These are phyloP conservation scores for Teleogryllus occipitalis DNA, from an alignment of 1,140 invertebrate genomes.

Conservation along the genomic window DNA sequence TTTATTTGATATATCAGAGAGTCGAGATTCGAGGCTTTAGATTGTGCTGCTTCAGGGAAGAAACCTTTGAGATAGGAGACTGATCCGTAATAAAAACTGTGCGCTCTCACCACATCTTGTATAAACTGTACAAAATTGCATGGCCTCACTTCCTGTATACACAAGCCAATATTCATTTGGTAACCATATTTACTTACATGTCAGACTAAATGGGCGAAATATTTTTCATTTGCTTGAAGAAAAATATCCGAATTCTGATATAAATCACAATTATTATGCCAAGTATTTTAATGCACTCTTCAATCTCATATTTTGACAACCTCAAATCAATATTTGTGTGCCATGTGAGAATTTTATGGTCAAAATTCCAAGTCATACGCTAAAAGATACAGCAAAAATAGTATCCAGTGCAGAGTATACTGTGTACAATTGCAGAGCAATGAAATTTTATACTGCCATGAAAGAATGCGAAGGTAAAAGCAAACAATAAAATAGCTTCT, in stretches of 20 bases:
- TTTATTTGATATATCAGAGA: conserved; percentile 13
- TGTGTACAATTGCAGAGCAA: conserved; percentile 8
- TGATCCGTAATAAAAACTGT: neutral
- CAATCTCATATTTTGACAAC: conserved; percentile 10
- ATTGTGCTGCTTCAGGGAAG: conserved; percentile 8
- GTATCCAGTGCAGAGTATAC: neutral
- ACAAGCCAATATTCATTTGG: conserved; percentile 8
- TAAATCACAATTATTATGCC: conserved; percentile 10
- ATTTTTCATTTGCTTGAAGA: conserved; percentile 9
- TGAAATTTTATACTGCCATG: conserved; percentile 11
- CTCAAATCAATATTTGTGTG: conserved; percentile 9
- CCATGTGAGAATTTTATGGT: conserved; percentile 8
- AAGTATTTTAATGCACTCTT: conserved; percentile 15
- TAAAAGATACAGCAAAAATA: conserved; percentile 10
- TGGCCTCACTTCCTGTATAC: conserved; percentile 12
- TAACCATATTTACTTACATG: conserved; percentile 14
- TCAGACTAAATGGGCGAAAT: conserved; percentile 2
- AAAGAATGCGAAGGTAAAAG: conserved; percentile 1
- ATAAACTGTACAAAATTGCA: conserved; percentile 11
- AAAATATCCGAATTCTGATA: conserved; percentile 12
- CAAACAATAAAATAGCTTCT: neutral
- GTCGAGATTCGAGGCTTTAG: conserved; percentile 7
- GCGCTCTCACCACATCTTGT: neutral
- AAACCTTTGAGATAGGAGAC: conserved; percentile 4
- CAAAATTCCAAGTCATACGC: conserved; percentile 11